Evolutionary conservation across 1,140 invertebrate species (phyloP).

Genomic region (Drosophila funebris): DNA sequence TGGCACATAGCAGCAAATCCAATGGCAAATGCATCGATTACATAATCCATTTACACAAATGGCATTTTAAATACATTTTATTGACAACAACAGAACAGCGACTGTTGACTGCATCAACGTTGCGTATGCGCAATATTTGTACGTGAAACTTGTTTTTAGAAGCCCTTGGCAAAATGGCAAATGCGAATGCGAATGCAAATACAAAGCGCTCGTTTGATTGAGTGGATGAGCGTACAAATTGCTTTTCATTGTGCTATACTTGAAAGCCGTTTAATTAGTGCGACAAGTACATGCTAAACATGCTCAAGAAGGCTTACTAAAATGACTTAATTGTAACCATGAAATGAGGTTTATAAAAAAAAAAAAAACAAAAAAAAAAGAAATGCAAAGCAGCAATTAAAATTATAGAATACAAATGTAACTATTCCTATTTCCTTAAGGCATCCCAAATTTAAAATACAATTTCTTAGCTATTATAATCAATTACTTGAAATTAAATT

Average conservation of each 20-base stretch:
- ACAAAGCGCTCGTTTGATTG: conserved; percentile 6
- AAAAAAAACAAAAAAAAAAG: no score
- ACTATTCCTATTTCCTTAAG: no score
- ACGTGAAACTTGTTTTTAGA: conserved; percentile 5
- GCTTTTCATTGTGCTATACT: conserved; percentile 48
- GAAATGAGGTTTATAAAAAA: no score
- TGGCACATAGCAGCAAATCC: conserved; percentile 40
- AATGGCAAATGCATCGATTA: conserved; percentile 74
- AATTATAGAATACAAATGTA: no score
- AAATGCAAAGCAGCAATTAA: no score
- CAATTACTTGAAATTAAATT: no score
- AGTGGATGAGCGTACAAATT: conserved; percentile 39
- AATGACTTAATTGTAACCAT: no score
- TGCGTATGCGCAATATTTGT: conserved; percentile 69
- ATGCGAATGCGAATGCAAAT: conserved; percentile 7
- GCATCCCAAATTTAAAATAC: no score
- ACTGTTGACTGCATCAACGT: conserved; percentile 42
- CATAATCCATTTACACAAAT: conserved; percentile 82
- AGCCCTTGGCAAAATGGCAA: conserved; percentile 35
- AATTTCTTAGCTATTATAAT: no score
- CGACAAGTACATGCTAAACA: conserved; percentile 17
- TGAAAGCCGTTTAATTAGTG: conserved; percentile 70
- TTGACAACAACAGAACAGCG: conserved; percentile 57
- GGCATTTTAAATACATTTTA: conserved; percentile 81
- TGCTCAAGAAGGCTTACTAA: background rate